phyloP scores from a whole-genome alignment of 2,888 invertebrate genomes.

The Drosophila suboccidentalis region DNA sequence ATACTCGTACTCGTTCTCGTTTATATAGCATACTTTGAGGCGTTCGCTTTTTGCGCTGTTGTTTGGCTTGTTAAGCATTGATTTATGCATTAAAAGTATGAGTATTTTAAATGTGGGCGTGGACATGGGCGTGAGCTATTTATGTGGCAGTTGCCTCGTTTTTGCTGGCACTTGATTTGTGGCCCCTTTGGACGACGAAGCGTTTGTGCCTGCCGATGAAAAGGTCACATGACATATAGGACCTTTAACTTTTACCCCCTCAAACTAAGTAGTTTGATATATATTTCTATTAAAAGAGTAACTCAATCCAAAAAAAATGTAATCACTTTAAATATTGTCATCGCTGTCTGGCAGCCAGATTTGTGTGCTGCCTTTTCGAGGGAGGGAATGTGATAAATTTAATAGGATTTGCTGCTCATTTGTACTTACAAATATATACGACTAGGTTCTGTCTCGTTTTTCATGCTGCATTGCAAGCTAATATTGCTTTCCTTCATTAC shows the following conservation, averaged over 20 bases:
- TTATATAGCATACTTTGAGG: slow-evolving; percentile 41
- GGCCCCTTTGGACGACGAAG: slow-evolving; percentile 33
- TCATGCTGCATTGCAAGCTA: slow-evolving; percentile 38
- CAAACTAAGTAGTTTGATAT: slow-evolving; percentile 45
- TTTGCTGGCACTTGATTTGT: slow-evolving; percentile 64
- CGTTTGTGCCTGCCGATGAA: slow-evolving; percentile 40
- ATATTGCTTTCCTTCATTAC: slow-evolving; percentile 26
- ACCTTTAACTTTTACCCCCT: slow-evolving; percentile 47
- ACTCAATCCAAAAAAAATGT: slow-evolving; percentile 1
- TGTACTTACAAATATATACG: slow-evolving; percentile 20
- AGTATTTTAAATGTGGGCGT: slow-evolving; percentile 61
- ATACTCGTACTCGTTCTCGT: too few relatives aligned
- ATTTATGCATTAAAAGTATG: slow-evolving; percentile 65
- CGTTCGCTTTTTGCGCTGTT: slow-evolving; percentile 23
- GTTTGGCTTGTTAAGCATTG: slow-evolving; percentile 56
- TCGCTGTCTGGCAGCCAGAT: slow-evolving; percentile 30
- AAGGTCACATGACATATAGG: slow-evolving; percentile 67
- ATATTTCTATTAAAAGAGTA: slow-evolving; percentile 36
- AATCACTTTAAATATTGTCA: slow-evolving; percentile 58
- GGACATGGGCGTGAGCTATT: slow-evolving; percentile 39
- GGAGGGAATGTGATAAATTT: slow-evolving; percentile 45
- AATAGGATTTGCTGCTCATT: slow-evolving; percentile 59
- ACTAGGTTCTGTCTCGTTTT: slow-evolving; percentile 18
- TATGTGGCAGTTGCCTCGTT: slow-evolving; percentile 57
- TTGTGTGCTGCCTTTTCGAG: slow-evolving; percentile 23